Percentiles rank a stretch among this genome's conserved stretches.
Conservation (phyloP, 2,113 vertebrate genomes). For the Amphiprion ocellaris region DNA sequence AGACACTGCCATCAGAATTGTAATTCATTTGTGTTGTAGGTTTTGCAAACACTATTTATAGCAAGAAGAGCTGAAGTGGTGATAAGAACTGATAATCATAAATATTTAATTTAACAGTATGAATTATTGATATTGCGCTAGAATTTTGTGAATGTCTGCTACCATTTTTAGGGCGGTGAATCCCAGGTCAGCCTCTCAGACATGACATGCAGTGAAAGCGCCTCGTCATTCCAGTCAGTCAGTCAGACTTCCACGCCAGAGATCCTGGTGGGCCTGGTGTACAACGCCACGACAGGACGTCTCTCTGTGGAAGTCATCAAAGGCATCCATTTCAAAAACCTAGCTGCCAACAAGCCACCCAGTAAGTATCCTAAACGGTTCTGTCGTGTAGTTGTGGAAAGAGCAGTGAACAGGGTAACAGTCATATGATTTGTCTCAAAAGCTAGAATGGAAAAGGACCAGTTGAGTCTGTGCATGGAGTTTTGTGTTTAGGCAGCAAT, state of each 20-base stretch:
- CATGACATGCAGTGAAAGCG: slow-evolving; percentile 93
- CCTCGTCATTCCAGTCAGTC: slow-evolving; percentile 94
- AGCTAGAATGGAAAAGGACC: background rate
- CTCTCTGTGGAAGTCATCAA: slow-evolving; percentile 98
- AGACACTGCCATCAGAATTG: background rate
- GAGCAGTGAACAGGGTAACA: background rate
- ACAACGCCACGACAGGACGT: slow-evolving; percentile 97
- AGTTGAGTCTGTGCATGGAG: slow-evolving; percentile 13
- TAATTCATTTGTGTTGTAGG: background rate
- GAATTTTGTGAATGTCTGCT: slow-evolving; percentile 15
- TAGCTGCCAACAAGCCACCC: slow-evolving; percentile 97
- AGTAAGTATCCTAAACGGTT: slow-evolving; percentile 89
- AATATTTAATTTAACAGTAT: background rate
- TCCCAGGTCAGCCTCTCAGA: slow-evolving; percentile 96
- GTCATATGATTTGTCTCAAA: background rate
- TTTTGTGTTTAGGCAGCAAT: slow-evolving; percentile 1
- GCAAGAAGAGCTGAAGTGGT: background rate
- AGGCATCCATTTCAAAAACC: slow-evolving; percentile 99
- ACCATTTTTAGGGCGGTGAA: slow-evolving; percentile 89
- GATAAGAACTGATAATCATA: background rate
- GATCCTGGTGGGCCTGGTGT: slow-evolving; percentile 95
- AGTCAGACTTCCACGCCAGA: slow-evolving; percentile 93
- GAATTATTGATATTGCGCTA: background rate
- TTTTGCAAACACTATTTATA: background rate
- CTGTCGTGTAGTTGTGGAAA: background rate